A percentile compares a stretch with the other conserved stretches of the same genome.
Evolutionary conservation across 1,140 invertebrate species (phyloP).

Genomic region (Holotrichia oblita): DNA sequence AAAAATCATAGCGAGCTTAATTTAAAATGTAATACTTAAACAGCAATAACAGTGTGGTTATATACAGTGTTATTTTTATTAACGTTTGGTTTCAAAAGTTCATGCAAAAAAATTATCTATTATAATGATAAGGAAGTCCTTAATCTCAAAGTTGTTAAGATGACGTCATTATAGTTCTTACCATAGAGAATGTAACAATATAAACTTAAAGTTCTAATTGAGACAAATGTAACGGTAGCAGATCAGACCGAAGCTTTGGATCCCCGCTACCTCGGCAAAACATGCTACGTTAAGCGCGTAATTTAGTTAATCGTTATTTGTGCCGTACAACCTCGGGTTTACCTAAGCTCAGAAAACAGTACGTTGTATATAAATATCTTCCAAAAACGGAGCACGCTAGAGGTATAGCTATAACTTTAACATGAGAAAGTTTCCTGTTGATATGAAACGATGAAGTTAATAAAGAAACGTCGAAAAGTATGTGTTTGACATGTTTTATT

Average conservation of each 20-base stretch:
- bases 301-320: constrained; percentile 9
- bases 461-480: too few species aligned
- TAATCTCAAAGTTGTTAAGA: too few species aligned
- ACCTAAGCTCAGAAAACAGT: background rate
- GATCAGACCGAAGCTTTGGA: background rate
- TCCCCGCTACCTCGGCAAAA: background rate
- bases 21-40: too few species aligned
- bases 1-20: too few species aligned
- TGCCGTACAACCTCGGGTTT: background rate
- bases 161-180: background rate
- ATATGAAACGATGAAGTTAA: too few species aligned
- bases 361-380: constrained; percentile 3
- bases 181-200: background rate
- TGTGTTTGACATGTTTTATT: background rate
- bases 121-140: too few species aligned
- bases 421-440: background rate
- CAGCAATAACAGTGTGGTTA: too few species aligned
- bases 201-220: background rate
- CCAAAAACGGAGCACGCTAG: background rate
- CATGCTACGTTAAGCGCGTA: background rate
- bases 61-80: too few species aligned
- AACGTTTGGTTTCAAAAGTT: too few species aligned
- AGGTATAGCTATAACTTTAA: background rate
- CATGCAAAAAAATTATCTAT: too few species aligned
- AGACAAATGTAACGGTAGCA: background rate